Percentiles rank a stretch among this genome's conserved stretches.
Evolutionary conservation across 2,888 invertebrate species (phyloP).

Genomic region (Euzetes globulus): DNA sequence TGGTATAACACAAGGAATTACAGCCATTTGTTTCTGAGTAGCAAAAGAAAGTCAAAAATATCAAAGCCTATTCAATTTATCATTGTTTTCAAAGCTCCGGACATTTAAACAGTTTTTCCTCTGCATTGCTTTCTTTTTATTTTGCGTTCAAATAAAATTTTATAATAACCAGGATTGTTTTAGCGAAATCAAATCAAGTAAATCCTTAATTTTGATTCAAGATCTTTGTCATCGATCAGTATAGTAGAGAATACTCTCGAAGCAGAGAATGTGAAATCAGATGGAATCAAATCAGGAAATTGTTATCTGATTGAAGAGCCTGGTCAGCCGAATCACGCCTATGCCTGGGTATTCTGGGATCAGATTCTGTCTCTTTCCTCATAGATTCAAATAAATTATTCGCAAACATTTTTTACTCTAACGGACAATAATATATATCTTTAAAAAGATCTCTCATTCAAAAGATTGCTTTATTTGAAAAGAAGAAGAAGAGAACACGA

Average conservation of each 20-base stretch:
- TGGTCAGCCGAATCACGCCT: too few species aligned
- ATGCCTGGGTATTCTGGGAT: too few species aligned
- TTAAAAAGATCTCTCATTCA: conserved; percentile 4
- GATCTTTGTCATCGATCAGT: too few species aligned
- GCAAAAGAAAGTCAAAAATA: not conserved
- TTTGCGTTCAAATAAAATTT: too few species aligned
- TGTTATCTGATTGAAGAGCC: too few species aligned
- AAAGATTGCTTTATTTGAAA: conserved; percentile 8
- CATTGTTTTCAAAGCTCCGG: conserved; percentile 9
- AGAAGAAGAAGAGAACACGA: not conserved
- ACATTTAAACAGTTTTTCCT: conserved; percentile 8
- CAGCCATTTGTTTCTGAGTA: not conserved
- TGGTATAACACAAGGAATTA: not conserved
- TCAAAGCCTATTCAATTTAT: conserved; percentile 22
- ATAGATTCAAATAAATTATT: conserved; percentile 13
- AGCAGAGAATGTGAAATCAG: too few species aligned
- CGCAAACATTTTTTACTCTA: not conserved
- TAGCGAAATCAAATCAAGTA: too few species aligned
- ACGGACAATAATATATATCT: conserved; percentile 13
- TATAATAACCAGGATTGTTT: too few species aligned
- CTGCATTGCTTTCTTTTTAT: too few species aligned
- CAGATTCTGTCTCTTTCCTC: not conserved
- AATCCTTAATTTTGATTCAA: too few species aligned
- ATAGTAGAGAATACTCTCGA: too few species aligned
- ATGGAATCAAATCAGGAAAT: too few species aligned